Evolutionary conservation across 2,113 vertebrate species (phyloP).

Genomic region (Steatornis caripensis): DNA sequence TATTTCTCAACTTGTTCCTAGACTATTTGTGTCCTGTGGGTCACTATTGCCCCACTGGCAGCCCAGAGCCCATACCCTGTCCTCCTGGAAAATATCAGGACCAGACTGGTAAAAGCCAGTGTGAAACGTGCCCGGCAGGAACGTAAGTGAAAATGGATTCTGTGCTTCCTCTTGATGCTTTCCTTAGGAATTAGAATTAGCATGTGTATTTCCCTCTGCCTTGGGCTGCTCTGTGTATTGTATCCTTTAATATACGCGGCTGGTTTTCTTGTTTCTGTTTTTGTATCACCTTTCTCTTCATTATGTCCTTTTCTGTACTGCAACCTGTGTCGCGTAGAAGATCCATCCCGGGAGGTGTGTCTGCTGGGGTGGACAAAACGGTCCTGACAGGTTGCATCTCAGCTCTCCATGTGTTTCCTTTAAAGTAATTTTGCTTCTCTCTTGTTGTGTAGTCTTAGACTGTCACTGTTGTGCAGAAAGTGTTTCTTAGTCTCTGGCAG

Average conservation of each 20-base stretch:
- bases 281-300: not conserved
- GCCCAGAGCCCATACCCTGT: constrained; percentile 73
- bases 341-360: not conserved
- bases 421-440: not conserved
- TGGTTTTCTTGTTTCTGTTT: not conserved
- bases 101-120: constrained; percentile 71
- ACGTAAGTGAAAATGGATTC: constrained; percentile 42
- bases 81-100: constrained; percentile 82
- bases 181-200: not conserved
- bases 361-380: not conserved
- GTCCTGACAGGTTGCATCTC: not conserved
- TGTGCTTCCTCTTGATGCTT: not conserved
- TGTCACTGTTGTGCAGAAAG: not conserved
- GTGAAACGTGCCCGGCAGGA: constrained; percentile 69
- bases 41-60: constrained; percentile 83
- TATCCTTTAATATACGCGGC: not conserved
- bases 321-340: rapidly evolving
- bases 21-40: constrained; percentile 77
- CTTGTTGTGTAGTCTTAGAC: not conserved
- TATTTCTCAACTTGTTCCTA: not conserved
- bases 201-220: not conserved
- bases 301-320: not conserved
- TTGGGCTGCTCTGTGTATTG: not conserved
- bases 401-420: not conserved
- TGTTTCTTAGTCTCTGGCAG: not conserved